A percentile compares a stretch with the other conserved stretches of the same genome.
These are phyloP conservation scores for Cynopterus sphinx DNA, from an alignment of 2,797 vertebrate species.

Conservation along the genomic window DNA sequence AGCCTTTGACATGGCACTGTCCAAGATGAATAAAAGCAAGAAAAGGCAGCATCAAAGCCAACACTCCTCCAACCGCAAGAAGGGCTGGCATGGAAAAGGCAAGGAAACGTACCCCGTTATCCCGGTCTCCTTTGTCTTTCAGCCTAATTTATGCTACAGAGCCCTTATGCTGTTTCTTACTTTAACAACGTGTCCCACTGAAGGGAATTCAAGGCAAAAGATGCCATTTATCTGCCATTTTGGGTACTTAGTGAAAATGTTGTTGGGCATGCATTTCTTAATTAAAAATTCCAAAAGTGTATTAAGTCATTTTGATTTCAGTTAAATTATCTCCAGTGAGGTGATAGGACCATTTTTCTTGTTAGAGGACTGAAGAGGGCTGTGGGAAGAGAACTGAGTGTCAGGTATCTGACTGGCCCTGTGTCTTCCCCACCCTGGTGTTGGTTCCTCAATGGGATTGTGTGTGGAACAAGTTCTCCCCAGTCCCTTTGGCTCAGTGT, in stretches of 20 bases:
- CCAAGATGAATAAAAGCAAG: neutral
- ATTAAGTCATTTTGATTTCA: constrained; percentile 20
- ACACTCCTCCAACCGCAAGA: neutral
- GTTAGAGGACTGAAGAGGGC: neutral
- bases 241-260: constrained; percentile 43
- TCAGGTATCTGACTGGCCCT: neutral
- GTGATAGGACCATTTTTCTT: neutral
- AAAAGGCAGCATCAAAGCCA: neutral
- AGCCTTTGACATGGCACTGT: neutral
- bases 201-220: constrained; percentile 38
- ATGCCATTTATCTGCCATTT: constrained; percentile 44
- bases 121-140: neutral
- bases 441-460: neutral
- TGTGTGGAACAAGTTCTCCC: neutral
- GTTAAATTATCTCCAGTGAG: neutral
- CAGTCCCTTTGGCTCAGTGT: neutral
- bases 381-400: neutral
- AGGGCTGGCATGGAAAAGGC: neutral
- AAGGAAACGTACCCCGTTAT: neutral
- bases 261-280: constrained; percentile 34
- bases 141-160: neutral
- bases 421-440: too few relatives aligned
- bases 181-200: neutral
- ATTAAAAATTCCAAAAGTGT: constrained; percentile 54
- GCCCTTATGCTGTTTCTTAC: neutral